A percentile compares a stretch with the other conserved stretches of the same genome.
phyloP scores from a whole-genome alignment of 2,888 invertebrate species.

The Kryphioiulus occultus region DNA sequence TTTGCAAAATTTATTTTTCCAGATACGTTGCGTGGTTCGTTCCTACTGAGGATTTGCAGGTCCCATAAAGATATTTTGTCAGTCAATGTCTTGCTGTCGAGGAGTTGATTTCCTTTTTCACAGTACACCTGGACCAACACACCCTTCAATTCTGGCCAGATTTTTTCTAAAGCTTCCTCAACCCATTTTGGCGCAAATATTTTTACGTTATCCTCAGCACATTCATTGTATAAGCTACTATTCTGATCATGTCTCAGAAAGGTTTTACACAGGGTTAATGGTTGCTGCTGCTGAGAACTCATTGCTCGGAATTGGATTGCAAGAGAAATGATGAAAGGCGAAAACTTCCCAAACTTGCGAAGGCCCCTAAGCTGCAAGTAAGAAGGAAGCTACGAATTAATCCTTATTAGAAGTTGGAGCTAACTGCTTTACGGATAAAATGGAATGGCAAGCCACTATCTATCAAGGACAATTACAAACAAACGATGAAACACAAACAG shows the following conservation, averaged over 20 bases:
- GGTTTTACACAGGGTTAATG: background rate
- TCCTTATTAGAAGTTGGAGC: background rate
- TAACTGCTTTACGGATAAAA: no score
- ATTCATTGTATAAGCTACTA: background rate
- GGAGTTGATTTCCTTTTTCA: background rate
- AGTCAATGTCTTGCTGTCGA: background rate
- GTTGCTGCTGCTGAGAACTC: background rate
- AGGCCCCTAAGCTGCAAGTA: background rate
- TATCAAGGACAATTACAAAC: no score
- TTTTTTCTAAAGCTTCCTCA: background rate
- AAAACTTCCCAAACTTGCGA: background rate
- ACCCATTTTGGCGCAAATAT: background rate
- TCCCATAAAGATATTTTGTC: background rate
- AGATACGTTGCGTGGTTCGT: background rate
- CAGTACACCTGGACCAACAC: background rate
- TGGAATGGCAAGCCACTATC: no score
- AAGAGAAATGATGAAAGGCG: background rate
- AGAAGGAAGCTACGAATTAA: background rate
- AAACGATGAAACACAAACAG: no score
- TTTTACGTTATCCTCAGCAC: background rate
- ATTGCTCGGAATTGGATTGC: background rate
- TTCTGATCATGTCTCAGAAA: constrained; percentile 6
- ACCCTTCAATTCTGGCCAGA: background rate
- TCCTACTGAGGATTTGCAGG: constrained; percentile 34
- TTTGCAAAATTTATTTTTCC: background rate